These are phyloP conservation scores for Pseudorhombus dupliciocellatus DNA, from an alignment of 2,113 vertebrate genomes.

Conservation along the genomic window DNA sequence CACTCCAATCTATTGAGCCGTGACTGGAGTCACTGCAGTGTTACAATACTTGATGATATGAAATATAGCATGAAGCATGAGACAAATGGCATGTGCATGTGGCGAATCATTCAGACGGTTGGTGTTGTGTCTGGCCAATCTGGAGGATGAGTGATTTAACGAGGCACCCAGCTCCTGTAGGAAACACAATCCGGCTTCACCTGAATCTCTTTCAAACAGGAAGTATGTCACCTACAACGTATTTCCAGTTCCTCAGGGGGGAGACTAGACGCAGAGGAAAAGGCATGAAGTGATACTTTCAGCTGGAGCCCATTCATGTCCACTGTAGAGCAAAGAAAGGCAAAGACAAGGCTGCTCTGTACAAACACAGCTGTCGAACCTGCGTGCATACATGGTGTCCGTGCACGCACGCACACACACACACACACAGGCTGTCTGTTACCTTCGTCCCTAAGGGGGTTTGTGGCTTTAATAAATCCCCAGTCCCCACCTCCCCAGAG, in stretches of 20 bases:
- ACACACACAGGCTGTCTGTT: slow-evolving; percentile 51
- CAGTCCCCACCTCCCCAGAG: slow-evolving; percentile 36
- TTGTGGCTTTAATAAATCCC: slow-evolving; percentile 67
- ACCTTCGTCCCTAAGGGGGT: slow-evolving; percentile 38
- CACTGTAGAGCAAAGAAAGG: slow-evolving; percentile 48
- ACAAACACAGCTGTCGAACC: slow-evolving; percentile 77
- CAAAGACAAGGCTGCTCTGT: slow-evolving; percentile 71
- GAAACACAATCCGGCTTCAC: slow-evolving; percentile 49
- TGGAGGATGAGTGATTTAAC: slow-evolving; percentile 11
- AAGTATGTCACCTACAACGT: slow-evolving; percentile 28
- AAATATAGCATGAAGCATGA: slow-evolving; percentile 26
- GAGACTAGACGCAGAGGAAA: slow-evolving; percentile 21
- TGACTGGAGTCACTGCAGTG: slow-evolving; percentile 10
- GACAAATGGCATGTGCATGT: slow-evolving; percentile 35
- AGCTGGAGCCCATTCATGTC: slow-evolving; percentile 18
- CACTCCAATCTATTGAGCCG: slow-evolving; percentile 1
- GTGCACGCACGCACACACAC: not conserved
- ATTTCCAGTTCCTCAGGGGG: not conserved
- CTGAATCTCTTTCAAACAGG: slow-evolving; percentile 28
- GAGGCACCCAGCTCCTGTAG: slow-evolving; percentile 26
- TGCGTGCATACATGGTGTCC: slow-evolving; percentile 25
- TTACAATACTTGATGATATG: slow-evolving; percentile 26
- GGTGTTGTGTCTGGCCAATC: slow-evolving; percentile 33
- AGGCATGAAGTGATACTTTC: slow-evolving; percentile 42
- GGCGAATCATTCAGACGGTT: slow-evolving; percentile 54